Evolutionary conservation across 1,140 invertebrate genomes (phyloP).

Genomic region (Papilio glaucus): DNA sequence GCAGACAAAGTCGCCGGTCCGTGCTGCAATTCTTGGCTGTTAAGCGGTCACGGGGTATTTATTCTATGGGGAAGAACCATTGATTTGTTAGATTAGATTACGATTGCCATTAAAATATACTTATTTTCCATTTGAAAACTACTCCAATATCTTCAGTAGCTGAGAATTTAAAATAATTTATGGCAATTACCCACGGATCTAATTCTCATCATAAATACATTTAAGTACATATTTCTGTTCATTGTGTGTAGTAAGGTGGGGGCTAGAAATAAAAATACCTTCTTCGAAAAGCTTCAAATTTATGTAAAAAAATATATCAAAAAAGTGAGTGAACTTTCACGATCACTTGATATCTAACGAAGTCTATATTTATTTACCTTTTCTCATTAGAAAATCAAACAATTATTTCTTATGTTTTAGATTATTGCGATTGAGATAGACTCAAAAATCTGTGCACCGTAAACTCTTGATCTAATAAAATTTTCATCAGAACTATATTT

Average conservation of each 20-base stretch:
- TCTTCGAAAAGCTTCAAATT: too few relatives aligned
- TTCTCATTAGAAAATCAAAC: too few relatives aligned
- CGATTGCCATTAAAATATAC: conserved; percentile 26
- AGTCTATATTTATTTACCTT: too few relatives aligned
- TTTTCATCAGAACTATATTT: too few relatives aligned
- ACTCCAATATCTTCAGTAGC: not conserved
- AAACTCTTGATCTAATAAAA: too few relatives aligned
- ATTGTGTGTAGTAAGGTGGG: too few relatives aligned
- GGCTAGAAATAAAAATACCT: too few relatives aligned
- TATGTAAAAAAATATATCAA: too few relatives aligned
- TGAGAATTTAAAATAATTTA: not conserved
- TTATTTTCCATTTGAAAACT: conserved; percentile 27
- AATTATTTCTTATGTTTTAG: not conserved
- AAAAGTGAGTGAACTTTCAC: too few relatives aligned
- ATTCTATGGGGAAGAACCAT: conserved; percentile 24
- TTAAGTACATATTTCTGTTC: not conserved
- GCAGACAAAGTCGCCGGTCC: conserved; percentile 30
- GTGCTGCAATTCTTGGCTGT: conserved; percentile 30
- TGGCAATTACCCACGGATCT: not conserved
- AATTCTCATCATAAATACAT: not conserved
- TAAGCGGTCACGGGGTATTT: conserved; percentile 37
- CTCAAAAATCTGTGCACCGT: too few relatives aligned
- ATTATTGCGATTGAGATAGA: too few relatives aligned
- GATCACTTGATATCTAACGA: too few relatives aligned
- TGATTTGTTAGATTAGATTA: conserved; percentile 36